phyloP scores from a whole-genome alignment of 2,797 vertebrate genomes.

The Peromyscus attwateri region DNA sequence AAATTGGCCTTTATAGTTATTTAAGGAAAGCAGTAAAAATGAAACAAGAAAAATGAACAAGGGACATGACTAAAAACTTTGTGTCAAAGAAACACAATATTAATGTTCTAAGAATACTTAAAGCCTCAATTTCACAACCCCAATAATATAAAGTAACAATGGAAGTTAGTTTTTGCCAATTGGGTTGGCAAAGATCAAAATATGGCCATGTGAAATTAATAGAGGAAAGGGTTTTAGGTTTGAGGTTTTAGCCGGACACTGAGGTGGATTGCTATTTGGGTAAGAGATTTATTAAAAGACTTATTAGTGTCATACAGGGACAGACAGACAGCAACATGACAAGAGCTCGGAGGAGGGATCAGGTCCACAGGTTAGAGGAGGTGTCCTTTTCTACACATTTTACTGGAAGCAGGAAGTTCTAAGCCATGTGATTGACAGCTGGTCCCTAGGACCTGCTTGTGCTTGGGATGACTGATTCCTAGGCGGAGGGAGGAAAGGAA shows the following conservation, averaged over 20 bases:
- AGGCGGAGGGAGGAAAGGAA: neutral
- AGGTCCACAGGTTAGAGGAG: neutral
- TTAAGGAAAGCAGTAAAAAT: neutral
- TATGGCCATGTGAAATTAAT: slow-evolving; percentile 20
- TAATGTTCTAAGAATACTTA: neutral
- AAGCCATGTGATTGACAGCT: neutral
- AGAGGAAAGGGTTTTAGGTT: neutral
- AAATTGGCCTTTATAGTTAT: neutral
- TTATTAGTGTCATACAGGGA: neutral
- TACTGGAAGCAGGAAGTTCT: neutral
- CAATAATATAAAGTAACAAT: slow-evolving; percentile 34
- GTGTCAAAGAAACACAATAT: neutral
- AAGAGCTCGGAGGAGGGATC: neutral
- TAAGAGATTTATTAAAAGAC: neutral
- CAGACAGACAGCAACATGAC: neutral
- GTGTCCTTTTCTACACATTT: neutral
- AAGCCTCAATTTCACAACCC: neutral
- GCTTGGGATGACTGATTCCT: neutral
- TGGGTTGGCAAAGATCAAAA: slow-evolving; percentile 21
- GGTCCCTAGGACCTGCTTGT: neutral
- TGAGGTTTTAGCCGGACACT: neutral
- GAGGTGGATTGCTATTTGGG: neutral
- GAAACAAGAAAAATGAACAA: neutral
- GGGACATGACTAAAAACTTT: neutral
- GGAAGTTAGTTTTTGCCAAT: neutral